phyloP scores from a whole-genome alignment of 2,888 invertebrate genomes.

The Tanytarsus gracilentus region DNA sequence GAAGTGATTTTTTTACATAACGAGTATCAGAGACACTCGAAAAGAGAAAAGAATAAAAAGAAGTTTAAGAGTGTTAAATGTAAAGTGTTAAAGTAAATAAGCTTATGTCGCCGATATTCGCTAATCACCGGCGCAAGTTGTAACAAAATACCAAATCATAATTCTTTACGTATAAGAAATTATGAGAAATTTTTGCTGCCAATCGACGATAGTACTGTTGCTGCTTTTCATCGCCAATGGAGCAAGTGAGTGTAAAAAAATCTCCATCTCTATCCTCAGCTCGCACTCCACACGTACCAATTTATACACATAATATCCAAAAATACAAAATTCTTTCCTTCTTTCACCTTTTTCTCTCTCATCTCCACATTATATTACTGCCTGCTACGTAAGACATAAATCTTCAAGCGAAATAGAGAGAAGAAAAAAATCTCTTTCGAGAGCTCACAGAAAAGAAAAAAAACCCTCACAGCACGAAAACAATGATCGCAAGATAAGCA shows the following conservation, averaged over 20 bases:
- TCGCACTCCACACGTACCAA: neutral
- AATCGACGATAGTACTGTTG: neutral
- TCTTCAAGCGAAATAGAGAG: slow-evolving; percentile 25
- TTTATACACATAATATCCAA: neutral
- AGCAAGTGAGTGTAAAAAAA: slow-evolving; percentile 14
- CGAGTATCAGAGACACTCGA: neutral
- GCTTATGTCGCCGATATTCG: neutral
- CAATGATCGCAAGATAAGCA: slow-evolving; percentile 28
- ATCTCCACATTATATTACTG: neutral
- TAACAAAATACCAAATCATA: neutral
- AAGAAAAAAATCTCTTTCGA: slow-evolving; percentile 19
- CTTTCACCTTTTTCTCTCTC: slow-evolving; percentile 12
- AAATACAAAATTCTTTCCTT: neutral
- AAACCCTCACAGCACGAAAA: slow-evolving; percentile 26
- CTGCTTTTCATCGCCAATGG: neutral
- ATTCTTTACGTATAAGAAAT: neutral
- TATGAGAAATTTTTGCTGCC: neutral
- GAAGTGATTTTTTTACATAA: neutral
- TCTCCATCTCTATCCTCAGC: neutral
- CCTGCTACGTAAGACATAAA: slow-evolving; percentile 18
- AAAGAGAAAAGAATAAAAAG: neutral
- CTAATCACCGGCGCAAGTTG: neutral
- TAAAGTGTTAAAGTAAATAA: neutral
- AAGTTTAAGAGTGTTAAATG: slow-evolving; percentile 2
- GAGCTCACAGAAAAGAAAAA: slow-evolving; percentile 18